A percentile compares a stretch with the other conserved stretches of the same genome.
Evolutionary conservation across 2,113 vertebrate genomes (phyloP).

Genomic region (Uria aalge): DNA sequence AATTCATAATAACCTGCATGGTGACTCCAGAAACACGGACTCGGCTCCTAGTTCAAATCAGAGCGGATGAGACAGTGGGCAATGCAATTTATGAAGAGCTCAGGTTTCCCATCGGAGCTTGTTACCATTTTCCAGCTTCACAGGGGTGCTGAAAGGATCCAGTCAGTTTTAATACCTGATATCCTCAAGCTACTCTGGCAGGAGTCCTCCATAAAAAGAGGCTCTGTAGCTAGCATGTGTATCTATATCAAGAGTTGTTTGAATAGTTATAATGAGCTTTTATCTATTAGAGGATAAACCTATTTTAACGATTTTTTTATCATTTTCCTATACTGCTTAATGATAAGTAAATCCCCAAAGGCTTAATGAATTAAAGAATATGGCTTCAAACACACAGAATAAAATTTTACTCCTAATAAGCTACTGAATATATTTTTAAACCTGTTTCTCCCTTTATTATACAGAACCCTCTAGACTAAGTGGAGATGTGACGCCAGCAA

Average conservation of each 20-base stretch:
- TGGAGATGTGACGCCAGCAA: neutral
- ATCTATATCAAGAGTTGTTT: neutral
- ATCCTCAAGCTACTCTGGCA: neutral
- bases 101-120: neutral
- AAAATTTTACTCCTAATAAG: slow-evolving; percentile 47
- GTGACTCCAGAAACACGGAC: neutral
- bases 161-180: neutral
- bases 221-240: neutral
- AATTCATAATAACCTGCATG: neutral
- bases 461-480: neutral
- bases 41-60: neutral
- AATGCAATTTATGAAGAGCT: neutral
- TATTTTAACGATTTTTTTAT: neutral
- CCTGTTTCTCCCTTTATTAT: slow-evolving; percentile 5
- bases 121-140: neutral
- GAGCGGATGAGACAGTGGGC: neutral
- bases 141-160: neutral
- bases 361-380: slow-evolving; percentile 27
- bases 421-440: slow-evolving; percentile 2
- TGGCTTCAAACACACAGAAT: slow-evolving; percentile 28
- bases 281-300: neutral
- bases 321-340: neutral
- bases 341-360: neutral
- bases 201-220: neutral
- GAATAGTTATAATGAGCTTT: neutral